Evolutionary conservation across 2,797 vertebrate species (phyloP).

Genomic region (Vespertilio murinus): DNA sequence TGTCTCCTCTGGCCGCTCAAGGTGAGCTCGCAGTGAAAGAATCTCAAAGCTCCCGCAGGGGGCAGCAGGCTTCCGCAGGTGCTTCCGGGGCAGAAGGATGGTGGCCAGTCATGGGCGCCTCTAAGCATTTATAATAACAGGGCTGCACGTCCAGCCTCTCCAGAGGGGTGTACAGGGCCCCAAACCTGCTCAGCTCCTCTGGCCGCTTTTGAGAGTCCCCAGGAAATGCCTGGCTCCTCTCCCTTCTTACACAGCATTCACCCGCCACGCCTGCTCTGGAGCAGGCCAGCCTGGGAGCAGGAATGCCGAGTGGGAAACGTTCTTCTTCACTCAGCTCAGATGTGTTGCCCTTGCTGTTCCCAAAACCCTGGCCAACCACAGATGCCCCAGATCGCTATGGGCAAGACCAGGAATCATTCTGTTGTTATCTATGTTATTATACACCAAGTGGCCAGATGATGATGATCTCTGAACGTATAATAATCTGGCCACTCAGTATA

Average conservation of each 20-base stretch:
- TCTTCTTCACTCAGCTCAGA: background rate
- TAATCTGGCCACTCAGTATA: no score
- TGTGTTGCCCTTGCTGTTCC: background rate
- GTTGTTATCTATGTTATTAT: no score
- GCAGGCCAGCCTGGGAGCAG: background rate
- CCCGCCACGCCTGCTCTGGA: background rate
- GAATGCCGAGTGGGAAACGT: background rate
- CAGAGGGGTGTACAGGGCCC: background rate
- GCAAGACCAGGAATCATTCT: background rate
- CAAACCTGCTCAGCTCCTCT: background rate
- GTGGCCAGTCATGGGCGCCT: background rate
- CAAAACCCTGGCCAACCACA: background rate
- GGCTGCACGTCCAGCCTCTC: background rate
- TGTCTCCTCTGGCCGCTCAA: conserved; percentile 98
- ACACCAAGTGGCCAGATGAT: no score
- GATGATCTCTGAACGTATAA: no score
- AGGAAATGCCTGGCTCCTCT: background rate
- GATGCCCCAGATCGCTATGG: background rate
- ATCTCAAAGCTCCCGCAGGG: background rate
- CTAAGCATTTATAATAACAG: background rate
- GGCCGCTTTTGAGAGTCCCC: background rate
- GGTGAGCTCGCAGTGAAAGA: conserved; percentile 84
- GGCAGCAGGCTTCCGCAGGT: background rate
- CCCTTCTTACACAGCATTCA: background rate
- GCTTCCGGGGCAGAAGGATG: background rate